Base-by-base conservation (phyloP, 2,113 vertebrate species). In the Tor tambroides region DNA sequence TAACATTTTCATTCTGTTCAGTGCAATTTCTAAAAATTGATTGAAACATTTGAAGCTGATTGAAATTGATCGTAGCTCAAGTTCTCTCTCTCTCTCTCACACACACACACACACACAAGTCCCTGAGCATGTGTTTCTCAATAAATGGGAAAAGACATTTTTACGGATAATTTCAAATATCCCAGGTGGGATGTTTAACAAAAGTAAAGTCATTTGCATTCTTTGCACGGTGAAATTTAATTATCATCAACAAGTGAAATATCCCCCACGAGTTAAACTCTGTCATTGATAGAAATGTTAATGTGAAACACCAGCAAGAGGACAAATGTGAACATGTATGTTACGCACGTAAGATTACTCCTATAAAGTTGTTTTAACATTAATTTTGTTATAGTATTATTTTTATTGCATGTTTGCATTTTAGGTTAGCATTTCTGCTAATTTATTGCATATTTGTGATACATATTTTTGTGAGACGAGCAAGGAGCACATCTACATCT, bases 221-320 rank as follows among this genome's bases (percentile, higher is more conserved):
- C 49, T 77, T 56, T 32, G 26, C 49, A 32, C 10, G 8, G 15
- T 54, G 76, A 54, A 78, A 78, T 78, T 30, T 32, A 77, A 77
- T 77, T 51, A 78, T 78, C n/a, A n/a, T n/a, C 15, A 28, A 51
- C 32, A 71, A 32, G 46, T 32, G 10, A 30, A 79, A 79, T 79
- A 35, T 32, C 28, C 21, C 49, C 17, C 26, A 56, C 1, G 1
- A 56, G 49, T 56, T 30, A 54, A 78, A 51, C 1, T 0, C 15
- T 1, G 6, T 30, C 26, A 32, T 21, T 78, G 4, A 78, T 41
- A 54, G 7, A 78, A 4, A 30, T 19, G 46, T 1, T 51, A 54
- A 78, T 54, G 46, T 21, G 46, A 51, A 30, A 46, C 21, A 7
- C 67, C 1, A 10, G 30, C 30, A 46, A 65, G 28, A 69, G 30